Percentiles rank a stretch among this genome's conserved stretches.
These are phyloP conservation scores for Drepana falcataria DNA, from an alignment of 2,888 invertebrate species.

Conservation along the genomic window DNA sequence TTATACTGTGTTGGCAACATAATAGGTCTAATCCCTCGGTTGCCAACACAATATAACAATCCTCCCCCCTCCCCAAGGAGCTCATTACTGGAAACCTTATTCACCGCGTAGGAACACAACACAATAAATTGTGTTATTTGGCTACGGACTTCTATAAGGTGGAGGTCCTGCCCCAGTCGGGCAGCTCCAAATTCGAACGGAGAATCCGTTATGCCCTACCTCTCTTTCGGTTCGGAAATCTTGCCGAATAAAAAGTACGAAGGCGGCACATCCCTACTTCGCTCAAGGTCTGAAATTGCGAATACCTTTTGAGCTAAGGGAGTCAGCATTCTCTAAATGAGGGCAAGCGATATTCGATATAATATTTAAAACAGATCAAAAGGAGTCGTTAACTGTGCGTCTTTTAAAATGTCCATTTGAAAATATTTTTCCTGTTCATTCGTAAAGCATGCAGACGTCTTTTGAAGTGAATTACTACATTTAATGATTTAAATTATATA, in stretches of 20 bases:
- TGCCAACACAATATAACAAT: too few species aligned
- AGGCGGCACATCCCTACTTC: constrained; percentile 28
- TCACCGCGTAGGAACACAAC: too few species aligned
- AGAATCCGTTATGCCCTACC: too few species aligned
- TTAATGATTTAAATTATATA: neutral
- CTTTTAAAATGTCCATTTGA: neutral
- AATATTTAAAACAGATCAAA: constrained; percentile 6
- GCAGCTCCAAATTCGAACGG: too few species aligned
- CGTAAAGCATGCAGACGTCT: neutral
- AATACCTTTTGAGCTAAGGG: constrained; percentile 37
- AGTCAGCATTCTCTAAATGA: constrained; percentile 15
- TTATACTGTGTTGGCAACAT: too few species aligned
- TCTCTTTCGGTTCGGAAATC: too few species aligned
- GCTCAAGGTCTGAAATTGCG: constrained; percentile 31
- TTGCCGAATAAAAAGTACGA: constrained; percentile 13
- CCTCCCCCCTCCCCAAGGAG: too few species aligned
- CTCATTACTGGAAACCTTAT: too few species aligned
- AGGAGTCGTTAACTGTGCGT: neutral
- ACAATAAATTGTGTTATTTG: too few species aligned
- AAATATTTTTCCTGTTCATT: neutral
- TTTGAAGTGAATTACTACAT: neutral
- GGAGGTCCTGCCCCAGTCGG: too few species aligned
- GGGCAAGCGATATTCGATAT: constrained; percentile 4
- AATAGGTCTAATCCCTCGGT: too few species aligned
- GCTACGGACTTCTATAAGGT: too few species aligned